Evolutionary conservation across 2,888 invertebrate genomes (phyloP), one percentile per base, ranked within the genome.

Genomic region (Phengaris alcon): DNA sequence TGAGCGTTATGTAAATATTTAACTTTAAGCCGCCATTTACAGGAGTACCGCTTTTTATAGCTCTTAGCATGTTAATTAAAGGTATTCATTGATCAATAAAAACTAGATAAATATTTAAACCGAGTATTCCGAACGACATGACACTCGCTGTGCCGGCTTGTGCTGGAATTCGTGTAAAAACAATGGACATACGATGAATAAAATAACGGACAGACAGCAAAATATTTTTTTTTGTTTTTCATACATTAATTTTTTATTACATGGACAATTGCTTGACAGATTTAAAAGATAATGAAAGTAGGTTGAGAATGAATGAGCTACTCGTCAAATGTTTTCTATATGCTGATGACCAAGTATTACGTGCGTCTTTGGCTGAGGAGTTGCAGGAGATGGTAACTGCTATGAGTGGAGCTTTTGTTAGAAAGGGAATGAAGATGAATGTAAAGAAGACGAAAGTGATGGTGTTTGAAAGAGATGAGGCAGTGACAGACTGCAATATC

Each of bases 1-100:
- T 73, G 35, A 6, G 2, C 64, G 64, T 64, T 12, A 12, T 64
- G 35, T 64, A 64, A 64, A 64, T 64, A 64, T 64, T 64, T 64
- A 64, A 12, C 35, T 64, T 44, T 6, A 12, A 64, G 64, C 46
- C 69, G 48, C 35, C 35, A 59, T 8, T 6, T n/a, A 46, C 69
- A 69, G 46, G 48, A 46, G 69, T 48, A n/a, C 44, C 59, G 35
- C 35, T 59, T 69, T 69, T 48, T 48, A 46, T 48, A 46, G 46
- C 69, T 48, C 74, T 68, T 74, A 74, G 74, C 74, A 68, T 52
- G 64, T 74, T 74, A 68, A 74, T 74, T 74, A 68, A 54, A 74
- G 10, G 64, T 64, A 74, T 35, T 46, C 44, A 68, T 68, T 59
- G 74, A 68, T 74, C 15, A 69, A 69, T 69, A 69, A 69, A 68